These are phyloP conservation scores for Trachelipus rathkii DNA, from an alignment of 1,140 invertebrate genomes.

Conservation along the genomic window DNA sequence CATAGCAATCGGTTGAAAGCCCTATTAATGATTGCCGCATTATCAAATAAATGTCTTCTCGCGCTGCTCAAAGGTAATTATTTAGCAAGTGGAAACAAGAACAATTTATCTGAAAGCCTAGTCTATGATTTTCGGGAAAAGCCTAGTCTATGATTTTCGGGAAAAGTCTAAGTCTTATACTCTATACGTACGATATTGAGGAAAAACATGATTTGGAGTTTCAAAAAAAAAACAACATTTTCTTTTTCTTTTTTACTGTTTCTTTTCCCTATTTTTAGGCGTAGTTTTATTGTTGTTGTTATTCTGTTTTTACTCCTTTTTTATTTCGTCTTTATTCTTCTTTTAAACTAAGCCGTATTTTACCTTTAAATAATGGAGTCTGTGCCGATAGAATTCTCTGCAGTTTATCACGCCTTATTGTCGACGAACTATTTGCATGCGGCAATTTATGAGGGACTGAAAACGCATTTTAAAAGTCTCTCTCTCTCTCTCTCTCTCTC, in stretches of 20 bases:
- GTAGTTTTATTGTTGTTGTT: too few species aligned
- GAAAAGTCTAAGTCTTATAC: neutral
- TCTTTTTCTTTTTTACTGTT: too few species aligned
- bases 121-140: neutral
- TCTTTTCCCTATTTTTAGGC: too few species aligned
- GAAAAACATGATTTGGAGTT: too few species aligned
- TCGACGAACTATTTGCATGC: neutral
- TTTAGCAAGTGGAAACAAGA: constrained; percentile 8
- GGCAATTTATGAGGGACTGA: neutral
- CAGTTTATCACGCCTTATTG: constrained; percentile 3
- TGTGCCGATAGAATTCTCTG: neutral
- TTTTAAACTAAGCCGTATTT: neutral
- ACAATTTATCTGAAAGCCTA: constrained; percentile 8
- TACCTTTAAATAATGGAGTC: neutral
- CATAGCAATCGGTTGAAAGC: neutral
- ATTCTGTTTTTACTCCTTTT: neutral
- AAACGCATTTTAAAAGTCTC: neutral
- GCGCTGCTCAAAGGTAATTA: neutral
- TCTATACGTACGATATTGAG: too few species aligned
- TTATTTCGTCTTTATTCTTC: neutral
- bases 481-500: too few species aligned
- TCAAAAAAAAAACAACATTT: too few species aligned
- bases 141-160: neutral
- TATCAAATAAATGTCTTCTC: constrained; percentile 8
- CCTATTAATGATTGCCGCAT: neutral